These are phyloP conservation scores for Apis florea DNA, from an alignment of 1,140 invertebrate genomes.

Conservation along the genomic window DNA sequence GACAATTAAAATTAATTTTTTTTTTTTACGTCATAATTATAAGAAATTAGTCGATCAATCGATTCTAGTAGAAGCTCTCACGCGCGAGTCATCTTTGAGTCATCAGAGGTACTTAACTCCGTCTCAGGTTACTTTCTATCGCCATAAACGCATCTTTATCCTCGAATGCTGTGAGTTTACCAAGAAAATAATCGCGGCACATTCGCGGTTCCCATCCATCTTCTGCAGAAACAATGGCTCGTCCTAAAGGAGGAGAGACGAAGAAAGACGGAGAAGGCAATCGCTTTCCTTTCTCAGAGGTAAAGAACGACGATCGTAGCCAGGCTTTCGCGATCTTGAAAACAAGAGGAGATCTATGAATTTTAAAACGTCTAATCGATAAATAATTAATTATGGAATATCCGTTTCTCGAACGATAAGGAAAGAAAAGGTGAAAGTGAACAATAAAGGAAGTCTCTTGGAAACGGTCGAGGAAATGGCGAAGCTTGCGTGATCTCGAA, in stretches of 20 bases:
- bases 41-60: background rate
- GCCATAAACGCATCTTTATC: slow-evolving; percentile 45
- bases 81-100: slow-evolving; percentile 1
- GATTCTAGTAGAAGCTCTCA: background rate
- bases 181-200: slow-evolving; percentile 50
- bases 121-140: slow-evolving; percentile 34
- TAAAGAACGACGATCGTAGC: slow-evolving; percentile 42
- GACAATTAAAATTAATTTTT: background rate
- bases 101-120: background rate
- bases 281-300: slow-evolving; percentile 66
- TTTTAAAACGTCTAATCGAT: slow-evolving; percentile 25
- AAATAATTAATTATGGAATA: slow-evolving; percentile 21
- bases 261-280: slow-evolving; percentile 48
- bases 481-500: slow-evolving; percentile 34
- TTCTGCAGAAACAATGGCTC: slow-evolving; percentile 54
- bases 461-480: background rate
- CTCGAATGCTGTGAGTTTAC: slow-evolving; percentile 18
- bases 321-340: slow-evolving; percentile 51
- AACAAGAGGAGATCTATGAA: slow-evolving; percentile 33
- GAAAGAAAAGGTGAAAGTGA: slow-evolving; percentile 15
- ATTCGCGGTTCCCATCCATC: slow-evolving; percentile 60
- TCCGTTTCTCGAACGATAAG: background rate
- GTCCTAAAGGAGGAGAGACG: slow-evolving; percentile 46
- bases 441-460: background rate
- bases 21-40: too few relatives aligned